A percentile compares a stretch with the other conserved stretches of the same genome.
phyloP scores from a whole-genome alignment of 35 echinoderm and acorn worm species.

The Ophioderma brevispina region DNA sequence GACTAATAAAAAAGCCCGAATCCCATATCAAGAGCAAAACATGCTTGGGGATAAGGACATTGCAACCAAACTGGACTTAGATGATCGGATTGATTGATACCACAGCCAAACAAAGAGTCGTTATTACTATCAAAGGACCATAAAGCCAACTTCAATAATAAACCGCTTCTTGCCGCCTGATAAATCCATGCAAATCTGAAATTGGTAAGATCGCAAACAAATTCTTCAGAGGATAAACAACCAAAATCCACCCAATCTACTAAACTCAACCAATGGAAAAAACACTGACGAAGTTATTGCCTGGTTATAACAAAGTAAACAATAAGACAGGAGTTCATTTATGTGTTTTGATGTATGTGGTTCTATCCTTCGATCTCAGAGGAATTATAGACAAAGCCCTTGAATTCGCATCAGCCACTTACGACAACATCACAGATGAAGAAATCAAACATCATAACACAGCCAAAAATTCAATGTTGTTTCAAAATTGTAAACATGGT shows the following conservation, averaged over 20 bases:
- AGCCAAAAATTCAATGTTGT: too few relatives aligned
- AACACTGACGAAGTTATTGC: too few relatives aligned
- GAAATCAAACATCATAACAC: too few relatives aligned
- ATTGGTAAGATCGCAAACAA: neutral
- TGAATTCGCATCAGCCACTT: too few relatives aligned
- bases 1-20: slow-evolving; percentile 8
- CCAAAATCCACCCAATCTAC: neutral
- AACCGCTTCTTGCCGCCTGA: slow-evolving; percentile 20
- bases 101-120: neutral
- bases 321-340: neutral
- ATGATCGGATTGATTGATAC: slow-evolving; percentile 23
- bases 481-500: neutral
- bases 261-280: neutral
- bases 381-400: neutral
- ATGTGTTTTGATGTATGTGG: neutral
- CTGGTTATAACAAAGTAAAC: neutral
- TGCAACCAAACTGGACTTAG: neutral
- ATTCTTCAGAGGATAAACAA: slow-evolving; percentile 20
- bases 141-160: slow-evolving; percentile 19
- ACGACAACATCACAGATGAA: neutral
- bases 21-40: neutral
- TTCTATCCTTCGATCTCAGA: neutral
- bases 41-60: slow-evolving; percentile 11
- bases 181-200: slow-evolving; percentile 17
- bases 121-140: slow-evolving; percentile 20